These are phyloP conservation scores for Ceratoteleas bidentatus DNA, from an alignment of 1,140 invertebrate genomes.

Conservation along the genomic window DNA sequence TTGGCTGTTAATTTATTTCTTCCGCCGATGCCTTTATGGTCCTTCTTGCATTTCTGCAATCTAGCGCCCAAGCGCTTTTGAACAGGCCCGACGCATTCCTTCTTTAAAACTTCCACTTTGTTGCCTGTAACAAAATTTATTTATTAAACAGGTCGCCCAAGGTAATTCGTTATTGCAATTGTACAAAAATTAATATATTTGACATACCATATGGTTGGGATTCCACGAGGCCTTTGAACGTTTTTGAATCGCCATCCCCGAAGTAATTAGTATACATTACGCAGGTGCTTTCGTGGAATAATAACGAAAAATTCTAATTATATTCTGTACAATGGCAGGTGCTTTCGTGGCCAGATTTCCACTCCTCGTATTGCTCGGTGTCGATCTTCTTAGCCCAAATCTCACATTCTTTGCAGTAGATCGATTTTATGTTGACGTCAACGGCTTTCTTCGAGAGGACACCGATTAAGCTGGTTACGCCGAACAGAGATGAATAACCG, in stretches of 20 bases:
- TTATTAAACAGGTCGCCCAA: too few species aligned
- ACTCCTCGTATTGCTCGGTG: slow-evolving; percentile 31
- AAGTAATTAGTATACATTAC: slow-evolving; percentile 54
- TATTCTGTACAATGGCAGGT: too few species aligned
- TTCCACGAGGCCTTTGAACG: slow-evolving; percentile 21
- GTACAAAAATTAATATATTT: too few species aligned
- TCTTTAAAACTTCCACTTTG: slow-evolving; percentile 9
- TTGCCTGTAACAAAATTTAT: not conserved
- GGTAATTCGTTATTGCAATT: too few species aligned
- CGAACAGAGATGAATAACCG: slow-evolving; percentile 33
- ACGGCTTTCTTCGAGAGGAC: slow-evolving; percentile 41
- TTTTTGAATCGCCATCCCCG: slow-evolving; percentile 50
- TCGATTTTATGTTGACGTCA: slow-evolving; percentile 31
- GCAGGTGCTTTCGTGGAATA: too few species aligned
- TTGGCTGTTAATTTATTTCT: slow-evolving; percentile 19
- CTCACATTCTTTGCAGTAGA: slow-evolving; percentile 24
- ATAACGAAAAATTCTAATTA: too few species aligned
- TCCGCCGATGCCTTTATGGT: slow-evolving; percentile 24
- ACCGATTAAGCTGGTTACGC: slow-evolving; percentile 42
- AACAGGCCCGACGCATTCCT: slow-evolving; percentile 14
- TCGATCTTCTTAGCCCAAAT: slow-evolving; percentile 16
- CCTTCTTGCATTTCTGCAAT: slow-evolving; percentile 18
- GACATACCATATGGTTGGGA: slow-evolving; percentile 11
- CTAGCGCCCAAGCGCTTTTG: slow-evolving; percentile 5
- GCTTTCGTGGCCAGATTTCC: slow-evolving; percentile 21